Conservation (phyloP, 1,140 invertebrate species). For the Ceratoteleas bidentatus region DNA sequence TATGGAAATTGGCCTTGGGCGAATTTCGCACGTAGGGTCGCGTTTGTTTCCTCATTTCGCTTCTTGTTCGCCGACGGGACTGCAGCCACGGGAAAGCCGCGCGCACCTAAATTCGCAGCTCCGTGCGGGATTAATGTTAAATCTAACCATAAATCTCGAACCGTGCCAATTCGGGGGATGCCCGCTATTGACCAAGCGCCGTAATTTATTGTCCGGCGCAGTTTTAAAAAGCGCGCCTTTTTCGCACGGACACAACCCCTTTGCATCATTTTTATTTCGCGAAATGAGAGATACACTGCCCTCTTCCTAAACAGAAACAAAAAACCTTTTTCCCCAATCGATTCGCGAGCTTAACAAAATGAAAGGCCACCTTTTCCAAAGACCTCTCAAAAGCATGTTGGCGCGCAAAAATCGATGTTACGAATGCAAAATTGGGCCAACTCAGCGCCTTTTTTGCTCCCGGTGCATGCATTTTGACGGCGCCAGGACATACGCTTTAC, state of each 20-base stretch:
- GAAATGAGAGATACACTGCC: not conserved
- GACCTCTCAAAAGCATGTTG: too few species aligned
- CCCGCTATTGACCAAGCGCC: constrained; percentile 37
- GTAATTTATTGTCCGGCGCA: constrained; percentile 42
- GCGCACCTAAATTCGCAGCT: constrained; percentile 39
- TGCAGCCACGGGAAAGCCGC: constrained; percentile 36
- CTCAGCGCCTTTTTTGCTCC: not conserved
- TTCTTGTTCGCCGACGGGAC: constrained; percentile 52
- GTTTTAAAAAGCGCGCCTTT: constrained; percentile 2
- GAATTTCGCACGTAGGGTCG: constrained; percentile 40
- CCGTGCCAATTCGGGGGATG: constrained; percentile 62
- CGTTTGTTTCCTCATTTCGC: constrained; percentile 60
- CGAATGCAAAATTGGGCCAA: constrained; percentile 1
- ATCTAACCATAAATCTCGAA: constrained; percentile 71
- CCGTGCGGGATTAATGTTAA: constrained; percentile 67
- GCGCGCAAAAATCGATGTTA: too few species aligned
- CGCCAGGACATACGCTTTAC: constrained; percentile 6
- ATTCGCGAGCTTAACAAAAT: not conserved
- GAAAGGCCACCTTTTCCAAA: too few species aligned
- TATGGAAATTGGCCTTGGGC: constrained; percentile 55
- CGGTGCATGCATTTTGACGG: constrained; percentile 3
- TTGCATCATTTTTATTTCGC: not conserved
- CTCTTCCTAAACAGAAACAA: not conserved
- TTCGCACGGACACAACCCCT: too few species aligned
- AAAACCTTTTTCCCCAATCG: not conserved